Percentiles rank a stretch among this genome's conserved stretches.
phyloP scores from a whole-genome alignment of 2,888 invertebrate genomes.

The Melinaea marsaeus region DNA sequence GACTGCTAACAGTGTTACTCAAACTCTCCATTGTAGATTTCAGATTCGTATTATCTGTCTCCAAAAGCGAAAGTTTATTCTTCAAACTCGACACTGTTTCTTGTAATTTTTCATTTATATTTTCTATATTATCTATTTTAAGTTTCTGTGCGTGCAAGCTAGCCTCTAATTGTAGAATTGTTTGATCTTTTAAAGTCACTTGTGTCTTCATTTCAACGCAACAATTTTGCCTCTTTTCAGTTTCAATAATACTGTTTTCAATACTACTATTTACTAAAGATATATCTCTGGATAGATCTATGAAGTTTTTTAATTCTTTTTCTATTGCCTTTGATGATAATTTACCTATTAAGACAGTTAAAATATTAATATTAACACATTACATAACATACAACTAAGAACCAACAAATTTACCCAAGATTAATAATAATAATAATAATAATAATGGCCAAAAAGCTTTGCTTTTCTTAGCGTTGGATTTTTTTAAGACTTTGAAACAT shows the following conservation, averaged over 20 bases:
- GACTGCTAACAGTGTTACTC: constrained; percentile 51
- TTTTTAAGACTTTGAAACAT: background rate
- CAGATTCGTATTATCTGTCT: constrained; percentile 52
- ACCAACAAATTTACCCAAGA: too few relatives aligned
- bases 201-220: constrained; percentile 45
- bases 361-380: constrained; percentile 4
- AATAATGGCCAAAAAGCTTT: too few relatives aligned
- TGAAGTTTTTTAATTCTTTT: constrained; percentile 45
- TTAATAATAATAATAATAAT: too few relatives aligned
- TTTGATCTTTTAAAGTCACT: constrained; percentile 45
- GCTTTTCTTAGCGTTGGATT: too few relatives aligned
- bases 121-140: constrained; percentile 51
- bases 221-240: constrained; percentile 36
- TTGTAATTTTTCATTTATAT: constrained; percentile 46
- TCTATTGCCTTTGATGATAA: constrained; percentile 37
- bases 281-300: constrained; percentile 60
- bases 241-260: constrained; percentile 45
- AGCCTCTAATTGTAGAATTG: constrained; percentile 50
- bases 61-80: constrained; percentile 43
- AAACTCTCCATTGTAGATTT: constrained; percentile 53
- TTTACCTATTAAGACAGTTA: constrained; percentile 37
- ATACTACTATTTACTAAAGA: constrained; percentile 57
- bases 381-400: background rate
- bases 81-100: constrained; percentile 43
- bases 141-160: constrained; percentile 47